Evolutionary conservation across 2,888 invertebrate species (phyloP).

Genomic region (Neoitamus cyanurus): DNA sequence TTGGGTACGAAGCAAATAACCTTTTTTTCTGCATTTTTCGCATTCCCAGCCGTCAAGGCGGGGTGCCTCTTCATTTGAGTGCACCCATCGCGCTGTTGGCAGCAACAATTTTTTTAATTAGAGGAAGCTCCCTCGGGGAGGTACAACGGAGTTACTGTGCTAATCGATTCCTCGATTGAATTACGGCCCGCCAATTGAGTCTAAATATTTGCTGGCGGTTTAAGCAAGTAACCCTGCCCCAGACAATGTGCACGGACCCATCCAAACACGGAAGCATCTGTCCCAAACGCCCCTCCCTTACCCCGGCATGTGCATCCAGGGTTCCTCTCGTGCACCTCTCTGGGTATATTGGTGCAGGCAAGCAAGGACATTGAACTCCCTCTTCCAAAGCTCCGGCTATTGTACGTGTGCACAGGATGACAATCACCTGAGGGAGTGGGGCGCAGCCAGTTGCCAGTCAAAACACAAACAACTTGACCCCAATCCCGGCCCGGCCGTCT

Average conservation of each 20-base stretch:
- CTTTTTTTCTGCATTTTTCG: background rate
- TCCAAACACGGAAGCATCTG: background rate
- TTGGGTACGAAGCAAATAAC: background rate
- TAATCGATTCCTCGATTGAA: background rate
- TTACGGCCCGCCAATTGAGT: background rate
- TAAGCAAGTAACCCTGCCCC: background rate
- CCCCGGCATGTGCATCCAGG: background rate
- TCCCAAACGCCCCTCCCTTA: background rate
- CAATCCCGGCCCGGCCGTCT: background rate
- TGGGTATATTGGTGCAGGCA: background rate
- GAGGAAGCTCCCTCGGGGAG: background rate
- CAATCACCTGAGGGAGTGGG: background rate
- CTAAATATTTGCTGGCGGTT: background rate
- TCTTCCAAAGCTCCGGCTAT: background rate
- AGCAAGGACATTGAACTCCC: background rate
- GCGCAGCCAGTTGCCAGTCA: background rate
- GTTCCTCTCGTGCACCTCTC: background rate
- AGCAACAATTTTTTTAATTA: background rate
- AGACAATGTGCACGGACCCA: background rate
- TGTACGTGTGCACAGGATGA: background rate
- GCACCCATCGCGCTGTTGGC: background rate
- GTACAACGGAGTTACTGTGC: background rate
- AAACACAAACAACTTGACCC: conserved; percentile 14
- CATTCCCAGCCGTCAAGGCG: background rate
- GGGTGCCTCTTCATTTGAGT: background rate